Conservation (phyloP, 2,113 vertebrate genomes). For the Struthio camelus region DNA sequence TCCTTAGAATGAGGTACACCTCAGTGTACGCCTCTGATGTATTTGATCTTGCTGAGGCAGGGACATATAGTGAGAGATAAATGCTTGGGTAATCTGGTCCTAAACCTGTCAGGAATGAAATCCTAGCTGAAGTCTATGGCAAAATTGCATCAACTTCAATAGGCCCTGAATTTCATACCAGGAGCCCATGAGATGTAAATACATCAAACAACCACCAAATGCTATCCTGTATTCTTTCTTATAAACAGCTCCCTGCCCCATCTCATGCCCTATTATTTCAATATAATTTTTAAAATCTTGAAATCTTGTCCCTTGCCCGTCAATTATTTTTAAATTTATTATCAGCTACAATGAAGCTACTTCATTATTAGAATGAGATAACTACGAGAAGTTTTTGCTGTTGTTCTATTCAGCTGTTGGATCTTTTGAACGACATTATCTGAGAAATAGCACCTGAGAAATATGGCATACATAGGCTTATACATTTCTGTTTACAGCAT, state of each 20-base stretch:
- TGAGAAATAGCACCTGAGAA: slow-evolving; percentile 25
- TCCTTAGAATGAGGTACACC: neutral
- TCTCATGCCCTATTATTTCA: neutral
- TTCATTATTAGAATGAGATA: neutral
- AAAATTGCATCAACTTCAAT: neutral
- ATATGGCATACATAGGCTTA: neutral
- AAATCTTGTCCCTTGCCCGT: neutral
- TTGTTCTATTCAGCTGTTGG: neutral
- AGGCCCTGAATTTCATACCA: neutral
- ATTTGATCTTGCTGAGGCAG: neutral
- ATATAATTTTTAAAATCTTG: neutral
- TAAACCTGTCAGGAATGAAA: neutral
- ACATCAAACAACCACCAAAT: neutral
- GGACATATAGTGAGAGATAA: neutral
- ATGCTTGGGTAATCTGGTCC: neutral
- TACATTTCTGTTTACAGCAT: slow-evolving; percentile 32
- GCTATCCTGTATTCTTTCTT: neutral
- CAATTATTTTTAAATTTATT: neutral
- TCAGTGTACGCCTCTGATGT: neutral
- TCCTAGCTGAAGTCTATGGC: neutral
- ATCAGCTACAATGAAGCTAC: neutral
- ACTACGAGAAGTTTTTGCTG: neutral
- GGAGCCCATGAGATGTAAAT: neutral
- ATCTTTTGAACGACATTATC: slow-evolving; percentile 6
- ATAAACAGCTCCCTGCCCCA: neutral